Conservation (phyloP, 2,888 invertebrate genomes). For the Drosophila flavopinicola region DNA sequence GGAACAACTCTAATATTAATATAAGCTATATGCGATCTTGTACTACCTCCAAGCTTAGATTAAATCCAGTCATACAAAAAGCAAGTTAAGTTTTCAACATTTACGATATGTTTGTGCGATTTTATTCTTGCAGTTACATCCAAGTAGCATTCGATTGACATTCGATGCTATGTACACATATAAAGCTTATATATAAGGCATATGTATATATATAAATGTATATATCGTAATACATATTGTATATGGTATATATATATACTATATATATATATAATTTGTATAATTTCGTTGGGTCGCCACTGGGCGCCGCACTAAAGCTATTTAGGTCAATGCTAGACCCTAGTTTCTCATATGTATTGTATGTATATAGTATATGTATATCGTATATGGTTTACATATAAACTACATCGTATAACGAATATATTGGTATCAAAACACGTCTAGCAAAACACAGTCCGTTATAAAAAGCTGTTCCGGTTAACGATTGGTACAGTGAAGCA, state of each 20-base stretch:
- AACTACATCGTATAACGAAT: conserved; percentile 16
- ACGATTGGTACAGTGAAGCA: conserved; percentile 18
- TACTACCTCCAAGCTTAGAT: no score
- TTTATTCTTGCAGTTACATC: conserved; percentile 46
- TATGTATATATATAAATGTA: conserved; percentile 37
- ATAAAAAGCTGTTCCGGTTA: conserved; percentile 13
- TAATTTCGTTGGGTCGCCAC: conserved; percentile 35
- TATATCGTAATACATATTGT: conserved; percentile 39
- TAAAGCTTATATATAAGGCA: conserved; percentile 26
- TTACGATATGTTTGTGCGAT: conserved; percentile 54
- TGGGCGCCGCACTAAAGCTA: conserved; percentile 45
- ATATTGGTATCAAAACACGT: conserved; percentile 46
- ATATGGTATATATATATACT: conserved; percentile 51
- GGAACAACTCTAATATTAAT: no score
- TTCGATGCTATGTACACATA: conserved; percentile 29
- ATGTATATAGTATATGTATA: conserved; percentile 14
- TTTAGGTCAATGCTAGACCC: conserved; percentile 26
- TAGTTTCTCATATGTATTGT: conserved; percentile 36
- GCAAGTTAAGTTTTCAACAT: not conserved
- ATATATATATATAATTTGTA: conserved; percentile 62
- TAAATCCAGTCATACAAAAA: not conserved
- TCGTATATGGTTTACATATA: conserved; percentile 5
- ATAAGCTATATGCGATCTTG: no score
- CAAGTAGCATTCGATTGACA: conserved; percentile 13
- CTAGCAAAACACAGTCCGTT: conserved; percentile 60